Evolutionary conservation across 2,113 vertebrate species (phyloP), one percentile per base, ranked within the genome.

Genomic region (Macquaria australasica): DNA sequence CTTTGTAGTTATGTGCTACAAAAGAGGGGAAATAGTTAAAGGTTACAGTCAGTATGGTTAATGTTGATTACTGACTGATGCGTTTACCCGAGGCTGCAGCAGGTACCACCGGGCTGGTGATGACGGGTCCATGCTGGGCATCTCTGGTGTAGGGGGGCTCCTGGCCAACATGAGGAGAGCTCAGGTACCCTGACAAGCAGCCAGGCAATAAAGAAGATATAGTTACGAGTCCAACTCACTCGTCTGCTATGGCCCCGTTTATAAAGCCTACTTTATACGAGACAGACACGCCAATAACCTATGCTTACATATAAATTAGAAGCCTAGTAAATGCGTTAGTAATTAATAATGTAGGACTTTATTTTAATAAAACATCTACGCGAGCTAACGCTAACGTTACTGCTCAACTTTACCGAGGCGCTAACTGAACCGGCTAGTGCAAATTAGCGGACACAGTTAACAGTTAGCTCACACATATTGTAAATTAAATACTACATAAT

Each of bases 111-210:
- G 95, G 91, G 81, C 93, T 95, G 67, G 84, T 92, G 86, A 95
- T 92, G 23, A 93, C 89, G 0, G 94, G 88, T 25, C 85, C 89
- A 45, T 93, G 93, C 63, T 93, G 95, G 21, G 94, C 53, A 16
- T 94, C 92, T 84, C 86, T 93, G 64, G 73, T 76, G 81, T 91
- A 93, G 3, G 87, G 85, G 4, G 89, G 87, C 1, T 95, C 95
- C 77, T 94, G 92, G 63, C 88, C 93, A n/a, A 93, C 84, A 77
- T 95, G 88, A 11, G 95, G 89, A n/a, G 95, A 96, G 60, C 92
- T 96, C 89, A 96, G 56, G 69, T 95, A 96, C 5, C 95, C 95
- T 96, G 72, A 60, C 51, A 84, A 41, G 66, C 20, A 91, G 71
- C 4, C 43, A 69, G 5, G 53, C 28, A 45, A 34, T n/a, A 39